phyloP scores from a whole-genome alignment of 2,113 vertebrate genomes.

The Lucifuga dentata region DNA sequence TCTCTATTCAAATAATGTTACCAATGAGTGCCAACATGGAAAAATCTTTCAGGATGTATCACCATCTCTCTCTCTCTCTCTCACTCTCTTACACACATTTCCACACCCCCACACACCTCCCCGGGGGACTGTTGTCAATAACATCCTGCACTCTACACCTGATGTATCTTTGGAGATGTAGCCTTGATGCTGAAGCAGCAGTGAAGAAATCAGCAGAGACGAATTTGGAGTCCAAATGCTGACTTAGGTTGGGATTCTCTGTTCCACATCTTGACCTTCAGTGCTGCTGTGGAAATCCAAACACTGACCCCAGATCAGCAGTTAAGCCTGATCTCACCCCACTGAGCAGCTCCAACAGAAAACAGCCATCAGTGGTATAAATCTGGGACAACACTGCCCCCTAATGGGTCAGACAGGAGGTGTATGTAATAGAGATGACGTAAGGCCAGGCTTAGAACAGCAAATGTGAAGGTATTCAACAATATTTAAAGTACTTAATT shows the following conservation, averaged over 20 bases:
- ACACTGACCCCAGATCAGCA: constrained; percentile 68
- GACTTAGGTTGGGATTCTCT: constrained; percentile 49
- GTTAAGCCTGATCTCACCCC: constrained; percentile 54
- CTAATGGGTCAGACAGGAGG: constrained; percentile 46
- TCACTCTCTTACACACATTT: constrained; percentile 32
- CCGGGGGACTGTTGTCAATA: constrained; percentile 55
- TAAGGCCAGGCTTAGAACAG: constrained; percentile 40
- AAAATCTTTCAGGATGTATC: constrained; percentile 15
- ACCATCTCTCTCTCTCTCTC: constrained; percentile 49
- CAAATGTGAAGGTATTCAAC: no score
- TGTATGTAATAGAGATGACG: constrained; percentile 43
- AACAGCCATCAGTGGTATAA: not conserved
- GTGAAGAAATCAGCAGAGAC: constrained; percentile 29
- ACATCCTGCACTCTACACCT: constrained; percentile 55
- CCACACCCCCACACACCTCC: constrained; percentile 25
- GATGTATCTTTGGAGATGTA: constrained; percentile 52
- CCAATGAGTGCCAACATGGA: constrained; percentile 10
- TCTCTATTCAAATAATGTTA: constrained; percentile 8
- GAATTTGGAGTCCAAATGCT: constrained; percentile 60
- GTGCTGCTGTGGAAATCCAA: constrained; percentile 58
- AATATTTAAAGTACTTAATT: no score
- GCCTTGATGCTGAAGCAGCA: constrained; percentile 57
- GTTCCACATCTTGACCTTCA: constrained; percentile 57
- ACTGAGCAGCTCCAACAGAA: constrained; percentile 21
- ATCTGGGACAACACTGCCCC: constrained; percentile 72